Conservation (phyloP, 2,888 invertebrate species). For the Tetrapedia diversipes region DNA sequence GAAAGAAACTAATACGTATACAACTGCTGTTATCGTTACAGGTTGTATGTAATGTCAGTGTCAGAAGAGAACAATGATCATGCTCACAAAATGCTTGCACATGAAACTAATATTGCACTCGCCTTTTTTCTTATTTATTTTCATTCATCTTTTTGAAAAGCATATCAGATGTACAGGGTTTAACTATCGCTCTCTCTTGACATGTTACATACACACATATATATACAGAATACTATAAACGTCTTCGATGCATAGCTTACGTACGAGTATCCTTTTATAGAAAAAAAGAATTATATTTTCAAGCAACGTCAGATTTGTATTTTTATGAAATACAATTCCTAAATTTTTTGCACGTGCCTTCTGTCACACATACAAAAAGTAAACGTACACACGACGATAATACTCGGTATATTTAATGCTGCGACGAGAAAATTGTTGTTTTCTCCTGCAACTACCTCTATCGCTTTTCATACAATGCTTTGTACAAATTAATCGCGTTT, state of each 20-base stretch:
- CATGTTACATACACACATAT: constrained; percentile 6
- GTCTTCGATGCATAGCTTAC: constrained; percentile 36
- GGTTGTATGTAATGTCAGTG: neutral
- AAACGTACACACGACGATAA: constrained; percentile 32
- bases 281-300: constrained; percentile 40
- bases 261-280: constrained; percentile 8
- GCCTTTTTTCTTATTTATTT: constrained; percentile 43
- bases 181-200: constrained; percentile 26
- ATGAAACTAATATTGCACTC: neutral
- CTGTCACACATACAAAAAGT: constrained; percentile 37
- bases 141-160: constrained; percentile 38
- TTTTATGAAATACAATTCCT: constrained; percentile 21
- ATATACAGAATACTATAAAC: constrained; percentile 8
- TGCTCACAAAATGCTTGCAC: neutral
- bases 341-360: constrained; percentile 59
- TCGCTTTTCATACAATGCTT: constrained; percentile 48
- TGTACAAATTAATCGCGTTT: constrained; percentile 47
- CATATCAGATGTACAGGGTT: constrained; percentile 69
- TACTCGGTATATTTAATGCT: constrained; percentile 48
- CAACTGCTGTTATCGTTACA: neutral
- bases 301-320: constrained; percentile 29
- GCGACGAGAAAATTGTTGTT: constrained; percentile 22
- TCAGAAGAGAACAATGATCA: neutral
- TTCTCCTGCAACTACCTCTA: constrained; percentile 44
- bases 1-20: neutral